These are phyloP conservation scores for Leptobrachium leishanense DNA, from an alignment of 2,113 vertebrate species.

Conservation along the genomic window DNA sequence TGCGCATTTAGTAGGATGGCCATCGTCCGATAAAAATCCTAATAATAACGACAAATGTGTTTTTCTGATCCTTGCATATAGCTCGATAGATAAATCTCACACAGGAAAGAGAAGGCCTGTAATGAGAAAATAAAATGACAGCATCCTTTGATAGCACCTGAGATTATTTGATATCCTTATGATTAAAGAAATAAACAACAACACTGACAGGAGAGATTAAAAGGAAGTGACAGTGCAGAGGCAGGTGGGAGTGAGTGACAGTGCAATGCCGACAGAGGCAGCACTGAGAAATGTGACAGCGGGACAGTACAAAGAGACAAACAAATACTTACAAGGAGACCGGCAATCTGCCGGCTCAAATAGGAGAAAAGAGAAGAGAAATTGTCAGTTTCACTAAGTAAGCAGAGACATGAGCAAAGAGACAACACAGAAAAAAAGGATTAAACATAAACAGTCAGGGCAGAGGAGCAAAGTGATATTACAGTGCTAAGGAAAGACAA, in stretches of 20 bases:
- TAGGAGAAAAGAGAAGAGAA: neutral
- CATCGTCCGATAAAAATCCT: too few species aligned
- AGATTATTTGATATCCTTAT: neutral
- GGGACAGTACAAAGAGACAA: neutral
- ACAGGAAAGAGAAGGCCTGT: neutral
- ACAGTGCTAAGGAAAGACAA: too few species aligned
- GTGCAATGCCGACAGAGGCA: too few species aligned
- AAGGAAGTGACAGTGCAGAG: neutral
- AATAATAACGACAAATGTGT: too few species aligned
- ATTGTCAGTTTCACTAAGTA: too few species aligned
- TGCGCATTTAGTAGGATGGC: too few species aligned
- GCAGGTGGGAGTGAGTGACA: neutral
- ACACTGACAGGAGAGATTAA: neutral
- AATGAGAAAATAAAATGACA: neutral
- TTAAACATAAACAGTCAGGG: too few species aligned
- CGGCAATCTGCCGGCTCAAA: neutral
- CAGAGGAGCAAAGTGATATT: too few species aligned
- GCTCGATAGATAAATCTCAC: neutral
- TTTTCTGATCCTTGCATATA: neutral
- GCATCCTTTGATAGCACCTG: neutral
- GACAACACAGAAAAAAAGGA: too few species aligned
- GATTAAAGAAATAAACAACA: neutral
- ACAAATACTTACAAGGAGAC: neutral
- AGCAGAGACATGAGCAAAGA: too few species aligned
- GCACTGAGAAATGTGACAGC: neutral